Evolutionary conservation across 2,113 vertebrate species (phyloP), one percentile per base, ranked within the genome.

Genomic region (Sinocyclocheilus grahami): DNA sequence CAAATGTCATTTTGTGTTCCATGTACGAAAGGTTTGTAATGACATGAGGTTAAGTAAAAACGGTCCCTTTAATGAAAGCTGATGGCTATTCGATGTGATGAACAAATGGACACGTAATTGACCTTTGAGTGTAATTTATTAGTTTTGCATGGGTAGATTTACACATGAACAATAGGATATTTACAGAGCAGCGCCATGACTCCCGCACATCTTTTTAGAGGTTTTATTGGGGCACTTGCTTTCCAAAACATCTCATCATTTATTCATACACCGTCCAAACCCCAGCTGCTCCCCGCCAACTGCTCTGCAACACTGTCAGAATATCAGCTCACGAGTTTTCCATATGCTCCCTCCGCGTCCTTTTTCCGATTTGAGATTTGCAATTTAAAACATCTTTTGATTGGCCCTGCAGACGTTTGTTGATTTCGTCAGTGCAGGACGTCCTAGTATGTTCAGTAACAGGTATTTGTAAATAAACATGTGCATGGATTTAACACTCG

Each of bases 241-340:
- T 76, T 88, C 86, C 90, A 89, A 93, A 92, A 92, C 87, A 92
- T 90, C 82, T 86, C 89, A 87, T 93, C 89, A 91, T 93, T 94
- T 92, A 93, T 94, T 93, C 91, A 92, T 90, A 87, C 85, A 86
- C 91, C 91, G 90, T 90, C 89, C 89, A 90, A 90, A 90, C 91
- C 65, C 83, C 89, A 90, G 91, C 91, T 90, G 90, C 51, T 67
- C 90, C 90, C 92, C 92, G 37, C 80, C 86, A 89, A 90, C 84
- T 82, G 46, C 33, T 91, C 89, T 92, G 85, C 81, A 85, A 92
- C 90, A 88, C 85, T 92, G 90, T 90, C 90, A 91, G 88, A 92
- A 87, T 90, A 89, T 92, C 89, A 90, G 76, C 5, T 22, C 33
- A 39, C 74, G 16, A 79, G 74, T 83, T 82, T 46, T 84, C 67